Evolutionary conservation across 2,888 invertebrate species (phyloP), one percentile per base, ranked within the genome.

Genomic region (Eupsilia transversa): DNA sequence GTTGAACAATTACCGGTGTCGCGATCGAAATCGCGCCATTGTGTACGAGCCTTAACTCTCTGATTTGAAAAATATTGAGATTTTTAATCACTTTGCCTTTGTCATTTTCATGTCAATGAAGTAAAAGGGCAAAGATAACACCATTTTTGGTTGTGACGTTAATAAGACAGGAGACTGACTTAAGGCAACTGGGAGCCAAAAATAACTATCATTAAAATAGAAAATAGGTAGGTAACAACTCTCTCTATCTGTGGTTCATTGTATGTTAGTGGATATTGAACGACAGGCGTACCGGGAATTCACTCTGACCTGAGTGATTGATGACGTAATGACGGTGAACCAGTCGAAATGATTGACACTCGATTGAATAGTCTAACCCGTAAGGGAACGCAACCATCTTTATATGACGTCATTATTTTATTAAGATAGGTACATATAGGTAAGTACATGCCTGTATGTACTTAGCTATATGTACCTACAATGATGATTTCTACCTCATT

Each of bases 281-380:
- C 54, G 72, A 67, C 35, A 59, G 14, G 52, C 33, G 54, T 61
- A 49, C 20, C 23, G 57, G 61, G 65, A 74, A 74, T 79, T 74
- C 38, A 20, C 38, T 46, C 38, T 60, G 46, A 57, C 7, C 27
- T 52, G 69, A 79, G 74, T 83, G 65, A 74, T 79, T 72, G 80
- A 79, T 63, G 69, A 66, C 60, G 65, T 63, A 83, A 79, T 79
- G 74, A 79, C 27, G 54, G 61, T 61, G 46, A 57, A 38, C 57
- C 12, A 65, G 49, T 59, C 12, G 54, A 33, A 60, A 69, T 83
- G 65, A 69, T 69, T 74, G 83, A 63, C 74, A 66, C 23, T 63
- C n/a, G 49, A 63, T 63, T 79, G 68, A 69, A 57, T 56, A 41
- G 54, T 57, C 41, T 57, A 71, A 43, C 14, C n/a, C 59, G 4